Conservation (phyloP, 1,140 invertebrate genomes). For the Listronotus bonariensis region DNA sequence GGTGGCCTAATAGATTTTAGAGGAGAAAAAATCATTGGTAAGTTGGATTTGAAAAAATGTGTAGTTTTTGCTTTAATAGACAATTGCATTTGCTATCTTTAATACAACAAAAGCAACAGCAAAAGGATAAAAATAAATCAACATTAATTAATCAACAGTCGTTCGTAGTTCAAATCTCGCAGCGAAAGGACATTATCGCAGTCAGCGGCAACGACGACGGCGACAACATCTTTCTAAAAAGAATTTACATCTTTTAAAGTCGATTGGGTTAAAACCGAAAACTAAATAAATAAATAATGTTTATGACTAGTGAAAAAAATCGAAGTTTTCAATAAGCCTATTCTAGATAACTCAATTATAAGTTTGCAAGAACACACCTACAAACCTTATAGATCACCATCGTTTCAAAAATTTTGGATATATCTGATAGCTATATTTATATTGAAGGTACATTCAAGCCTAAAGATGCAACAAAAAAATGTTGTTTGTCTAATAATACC, state of each 20-base stretch:
- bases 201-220: too few species aligned
- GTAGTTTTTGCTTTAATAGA: background rate
- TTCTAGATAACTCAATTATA: slow-evolving; percentile 8
- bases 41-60: slow-evolving; percentile 13
- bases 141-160: too few species aligned
- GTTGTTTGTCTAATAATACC: slow-evolving; percentile 10
- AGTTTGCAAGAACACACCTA: slow-evolving; percentile 32
- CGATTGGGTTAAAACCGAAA: too few species aligned
- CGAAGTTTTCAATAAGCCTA: slow-evolving; percentile 3
- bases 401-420: slow-evolving; percentile 38
- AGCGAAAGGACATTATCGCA: too few species aligned
- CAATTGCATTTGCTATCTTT: background rate
- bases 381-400: slow-evolving; percentile 29
- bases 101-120: background rate
- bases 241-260: too few species aligned
- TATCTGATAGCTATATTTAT: slow-evolving; percentile 39
- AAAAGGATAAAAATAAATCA: too few species aligned
- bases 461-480: slow-evolving; percentile 1
- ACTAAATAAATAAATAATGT: background rate
- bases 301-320: background rate
- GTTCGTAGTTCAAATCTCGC: too few species aligned
- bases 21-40: slow-evolving; percentile 19
- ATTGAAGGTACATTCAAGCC: slow-evolving; percentile 38
- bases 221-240: too few species aligned
- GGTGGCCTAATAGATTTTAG: slow-evolving; percentile 11